Evolutionary conservation across 2,888 invertebrate genomes (phyloP).

Genomic region (Megalurothrips usitatus): DNA sequence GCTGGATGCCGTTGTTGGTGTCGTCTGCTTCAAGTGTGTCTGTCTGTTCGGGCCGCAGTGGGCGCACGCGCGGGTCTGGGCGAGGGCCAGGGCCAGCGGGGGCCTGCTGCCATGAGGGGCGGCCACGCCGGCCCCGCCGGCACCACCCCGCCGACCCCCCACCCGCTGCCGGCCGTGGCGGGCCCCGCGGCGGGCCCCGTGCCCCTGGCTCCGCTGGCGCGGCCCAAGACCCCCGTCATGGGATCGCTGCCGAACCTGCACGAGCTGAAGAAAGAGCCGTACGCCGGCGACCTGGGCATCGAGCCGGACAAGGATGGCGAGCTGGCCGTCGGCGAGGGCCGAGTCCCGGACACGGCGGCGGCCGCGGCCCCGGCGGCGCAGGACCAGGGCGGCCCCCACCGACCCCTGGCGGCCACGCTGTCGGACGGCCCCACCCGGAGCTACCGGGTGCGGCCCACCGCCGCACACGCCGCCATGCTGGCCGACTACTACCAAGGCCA

Average conservation of each 20-base stretch:
- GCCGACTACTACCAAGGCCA: conserved; percentile 14
- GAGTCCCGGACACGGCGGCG: background rate
- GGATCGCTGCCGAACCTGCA: conserved; percentile 8
- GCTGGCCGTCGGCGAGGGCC: background rate
- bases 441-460: conserved; percentile 10
- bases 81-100: background rate
- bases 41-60: background rate
- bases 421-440: background rate
- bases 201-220: background rate
- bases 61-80: background rate
- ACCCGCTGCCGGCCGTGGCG: background rate
- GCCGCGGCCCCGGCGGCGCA: background rate
- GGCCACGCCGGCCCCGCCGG: background rate
- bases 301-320: background rate
- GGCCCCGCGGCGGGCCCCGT: background rate
- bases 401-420: conserved; percentile 7
- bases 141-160: background rate
- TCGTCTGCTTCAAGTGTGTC: background rate
- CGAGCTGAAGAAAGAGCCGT: conserved; percentile 14
- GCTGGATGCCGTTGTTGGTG: too few relatives aligned
- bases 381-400: background rate
- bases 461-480: background rate
- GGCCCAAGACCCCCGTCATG: background rate
- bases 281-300: conserved; percentile 11
- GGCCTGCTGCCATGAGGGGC: background rate